Evolutionary conservation across 2,888 invertebrate genomes (phyloP).

Genomic region (Harpalus rubripes): DNA sequence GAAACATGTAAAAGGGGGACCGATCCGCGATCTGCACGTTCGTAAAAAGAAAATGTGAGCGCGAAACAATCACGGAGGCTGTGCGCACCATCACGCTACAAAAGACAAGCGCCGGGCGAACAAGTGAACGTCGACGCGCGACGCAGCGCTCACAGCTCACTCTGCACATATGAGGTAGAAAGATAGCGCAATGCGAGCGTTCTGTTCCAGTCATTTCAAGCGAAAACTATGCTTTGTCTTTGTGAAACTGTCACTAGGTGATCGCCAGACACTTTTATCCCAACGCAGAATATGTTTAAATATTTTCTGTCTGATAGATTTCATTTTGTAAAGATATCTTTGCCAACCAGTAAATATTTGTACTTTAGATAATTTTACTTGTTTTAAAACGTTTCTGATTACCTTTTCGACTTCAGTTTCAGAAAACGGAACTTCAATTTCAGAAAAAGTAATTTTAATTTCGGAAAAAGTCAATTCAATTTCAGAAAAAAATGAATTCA

Average conservation of each 20-base stretch:
- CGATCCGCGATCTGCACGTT: conserved; percentile 7
- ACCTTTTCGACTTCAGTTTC: too few species aligned
- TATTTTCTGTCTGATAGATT: neutral
- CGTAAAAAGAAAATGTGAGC: conserved; percentile 54
- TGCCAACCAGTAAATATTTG: too few species aligned
- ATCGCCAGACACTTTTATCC: neutral
- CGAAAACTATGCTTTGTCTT: conserved; percentile 46
- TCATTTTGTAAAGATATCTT: neutral
- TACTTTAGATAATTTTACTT: too few species aligned
- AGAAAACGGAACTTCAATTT: too few species aligned
- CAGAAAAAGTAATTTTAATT: too few species aligned
- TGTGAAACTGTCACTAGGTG: conserved; percentile 26
- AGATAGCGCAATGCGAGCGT: conserved; percentile 20
- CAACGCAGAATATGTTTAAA: conserved; percentile 23
- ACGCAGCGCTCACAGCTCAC: conserved; percentile 21
- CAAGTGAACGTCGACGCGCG: conserved; percentile 30
- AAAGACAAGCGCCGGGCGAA: conserved; percentile 36
- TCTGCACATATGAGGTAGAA: conserved; percentile 48
- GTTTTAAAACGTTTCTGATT: too few species aligned
- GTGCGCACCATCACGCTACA: conserved; percentile 38
- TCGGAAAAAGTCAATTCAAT: too few species aligned
- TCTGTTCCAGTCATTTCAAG: conserved; percentile 5
- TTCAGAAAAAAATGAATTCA: too few species aligned
- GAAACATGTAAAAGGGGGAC: conserved; percentile 59
- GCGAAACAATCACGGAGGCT: conserved; percentile 58